Evolutionary conservation across 2,797 vertebrate genomes (phyloP), one percentile per base, ranked within the genome.

Genomic region (Eremophila alpestris): DNA sequence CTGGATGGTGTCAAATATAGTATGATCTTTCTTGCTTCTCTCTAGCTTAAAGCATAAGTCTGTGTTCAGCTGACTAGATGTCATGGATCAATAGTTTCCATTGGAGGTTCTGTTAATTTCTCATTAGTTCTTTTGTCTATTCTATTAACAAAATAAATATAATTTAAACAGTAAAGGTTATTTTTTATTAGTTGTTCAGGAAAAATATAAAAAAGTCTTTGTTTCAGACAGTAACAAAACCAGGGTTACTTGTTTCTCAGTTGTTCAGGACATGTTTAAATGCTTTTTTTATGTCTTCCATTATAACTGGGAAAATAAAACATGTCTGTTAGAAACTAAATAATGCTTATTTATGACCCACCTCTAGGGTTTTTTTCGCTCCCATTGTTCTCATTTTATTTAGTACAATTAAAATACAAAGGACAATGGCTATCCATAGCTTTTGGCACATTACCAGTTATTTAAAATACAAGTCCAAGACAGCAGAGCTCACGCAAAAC

Each of bases 321-420:
- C 13, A 11, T 49, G 89, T 91, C 87, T 91, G 55, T 86, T 88
- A 78, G 73, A 90, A 89, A 94, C 40, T 40, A 90, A 91, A 64
- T 77, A 89, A 89, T 64, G 20, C 43, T 90, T 96, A 88, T 91
- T 94, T 96, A 79, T 92, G 84, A 88, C 64, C 83, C 59, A 96
- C 84, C 83, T 96, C 83, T 82, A 55, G 41, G 21, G 0, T 1
- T 27, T 55, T 77, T 93, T 90, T 93, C 17, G 1, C 27, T 93
- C 60, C 79, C 56, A 93, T 96, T 96, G 89, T 96, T 94, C 93
- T 79, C 12, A 77, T 94, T 95, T 95, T 89, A 92, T 90, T 88
- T 80, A 94, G 49, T 56, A 67, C 74, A 90, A 84, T 77, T 94
- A 91, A 96, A 96, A 91, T 82, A 94, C 89, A 94, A 95, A 96